phyloP scores from a whole-genome alignment of 2,113 vertebrate genomes.

The Azemiops feae region DNA sequence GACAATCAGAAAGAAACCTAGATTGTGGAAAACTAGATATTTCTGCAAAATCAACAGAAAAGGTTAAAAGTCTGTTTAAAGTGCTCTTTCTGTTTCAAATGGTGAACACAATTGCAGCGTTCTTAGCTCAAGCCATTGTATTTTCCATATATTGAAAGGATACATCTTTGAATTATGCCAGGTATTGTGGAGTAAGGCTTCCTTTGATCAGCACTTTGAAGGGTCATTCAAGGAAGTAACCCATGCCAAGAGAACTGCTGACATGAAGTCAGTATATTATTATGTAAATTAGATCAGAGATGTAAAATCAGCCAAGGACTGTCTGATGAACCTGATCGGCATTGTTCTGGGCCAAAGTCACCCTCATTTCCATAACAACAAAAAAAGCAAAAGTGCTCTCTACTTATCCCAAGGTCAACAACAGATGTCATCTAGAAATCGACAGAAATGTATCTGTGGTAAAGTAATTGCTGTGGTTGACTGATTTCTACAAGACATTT shows the following conservation, averaged over 20 bases:
- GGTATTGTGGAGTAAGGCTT: background rate
- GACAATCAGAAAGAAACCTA: background rate
- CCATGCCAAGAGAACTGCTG: background rate
- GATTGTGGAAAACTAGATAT: background rate
- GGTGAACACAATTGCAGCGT: background rate
- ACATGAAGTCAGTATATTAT: constrained; percentile 6
- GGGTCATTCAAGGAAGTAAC: background rate
- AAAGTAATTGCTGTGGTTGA: background rate
- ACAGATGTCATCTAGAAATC: background rate
- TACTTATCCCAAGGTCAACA: background rate
- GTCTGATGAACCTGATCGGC: background rate
- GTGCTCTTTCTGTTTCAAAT: background rate
- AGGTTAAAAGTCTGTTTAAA: background rate
- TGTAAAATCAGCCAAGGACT: background rate
- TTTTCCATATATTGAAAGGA: background rate
- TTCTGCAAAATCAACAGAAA: background rate
- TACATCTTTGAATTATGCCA: background rate
- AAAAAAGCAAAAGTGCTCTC: background rate
- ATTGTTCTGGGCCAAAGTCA: background rate
- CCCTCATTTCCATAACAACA: constrained; percentile 4
- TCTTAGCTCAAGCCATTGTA: background rate
- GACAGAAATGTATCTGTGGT: background rate
- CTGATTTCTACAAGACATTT: background rate
- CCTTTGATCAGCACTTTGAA: background rate
- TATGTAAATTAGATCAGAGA: constrained; percentile 7